Evolutionary conservation across 2,888 invertebrate species (phyloP).

Genomic region (Cataglyphis cursor): DNA sequence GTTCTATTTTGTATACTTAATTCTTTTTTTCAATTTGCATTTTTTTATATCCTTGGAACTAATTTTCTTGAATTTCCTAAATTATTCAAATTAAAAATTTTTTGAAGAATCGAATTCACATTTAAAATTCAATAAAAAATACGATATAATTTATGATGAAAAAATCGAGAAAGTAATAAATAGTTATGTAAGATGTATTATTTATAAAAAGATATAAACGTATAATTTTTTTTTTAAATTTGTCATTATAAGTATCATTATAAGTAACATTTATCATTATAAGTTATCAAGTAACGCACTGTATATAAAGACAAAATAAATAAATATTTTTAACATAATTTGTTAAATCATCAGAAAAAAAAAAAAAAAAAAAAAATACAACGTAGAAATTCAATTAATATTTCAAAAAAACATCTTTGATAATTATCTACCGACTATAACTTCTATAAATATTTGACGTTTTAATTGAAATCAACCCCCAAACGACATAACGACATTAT

Average conservation of each 20-base stretch:
- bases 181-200: neutral
- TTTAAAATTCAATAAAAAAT: neutral
- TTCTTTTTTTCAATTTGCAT: neutral
- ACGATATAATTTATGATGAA: neutral
- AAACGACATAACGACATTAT: neutral
- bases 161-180: neutral
- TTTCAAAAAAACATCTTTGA: neutral
- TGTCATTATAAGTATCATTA: too few species aligned
- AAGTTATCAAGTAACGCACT: too few species aligned
- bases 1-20: neutral
- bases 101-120: neutral
- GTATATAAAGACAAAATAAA: neutral
- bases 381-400: neutral
- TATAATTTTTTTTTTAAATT: neutral
- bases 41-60: neutral
- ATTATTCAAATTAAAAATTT: neutral
- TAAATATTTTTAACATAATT: conserved; percentile 6
- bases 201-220: neutral
- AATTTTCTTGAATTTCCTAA: neutral
- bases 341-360: neutral
- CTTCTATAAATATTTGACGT: neutral
- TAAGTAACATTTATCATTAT: neutral
- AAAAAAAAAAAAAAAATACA: neutral
- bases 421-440: neutral
- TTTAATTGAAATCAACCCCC: neutral